Base-by-base conservation (phyloP, 2,113 vertebrate genomes). In the Galemys pyrenaicus region DNA sequence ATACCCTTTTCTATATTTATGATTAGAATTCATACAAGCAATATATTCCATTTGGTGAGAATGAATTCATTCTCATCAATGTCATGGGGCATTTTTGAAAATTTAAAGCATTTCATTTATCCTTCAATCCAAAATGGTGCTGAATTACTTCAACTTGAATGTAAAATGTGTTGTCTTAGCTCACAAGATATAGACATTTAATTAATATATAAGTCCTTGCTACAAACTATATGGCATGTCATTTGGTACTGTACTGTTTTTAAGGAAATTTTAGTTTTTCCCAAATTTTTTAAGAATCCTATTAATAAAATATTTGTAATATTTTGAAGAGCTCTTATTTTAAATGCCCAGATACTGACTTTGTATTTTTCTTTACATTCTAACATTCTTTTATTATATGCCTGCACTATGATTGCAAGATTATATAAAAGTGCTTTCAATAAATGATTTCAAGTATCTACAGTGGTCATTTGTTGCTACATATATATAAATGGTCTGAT, bases 141-240 rank as follows among this genome's bases (percentile, higher is more conserved):
- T 98, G 97, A 98, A 93, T 97, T 97, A 96, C 97, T 97, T 97
- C 98, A 98, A 98, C 98, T 98, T 98, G 98, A 98, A 98, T 98
- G 97, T 97, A 98, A 98, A 98, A 84, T 96, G 96, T 94, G 94
- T 58, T 94, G 95, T 93, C 46, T 98, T 97, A 98, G 96, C 91
- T 98, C 97, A 83, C 91, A 93, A 96, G 93, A 98, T 79, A 95
- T 96, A 75, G 92, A 94, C 91, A 89, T 94, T 95, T 94, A 95
- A 97, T 97, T 96, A 95, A 95, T 98, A 97, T 97, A 87, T 97
- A 96, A 94, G 78, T 97, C 96, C 96, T 97, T 97, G 96, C 94
- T 98, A 97, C 74, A 97, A 93, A 98, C 95, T 97, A 92, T 97
- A 90, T 98, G 97, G 98, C 96, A 96, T 97, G 95, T 97, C 96